Evolutionary conservation across 2,888 invertebrate species (phyloP), one percentile per base, ranked within the genome.

Genomic region (Epiblema foenella): DNA sequence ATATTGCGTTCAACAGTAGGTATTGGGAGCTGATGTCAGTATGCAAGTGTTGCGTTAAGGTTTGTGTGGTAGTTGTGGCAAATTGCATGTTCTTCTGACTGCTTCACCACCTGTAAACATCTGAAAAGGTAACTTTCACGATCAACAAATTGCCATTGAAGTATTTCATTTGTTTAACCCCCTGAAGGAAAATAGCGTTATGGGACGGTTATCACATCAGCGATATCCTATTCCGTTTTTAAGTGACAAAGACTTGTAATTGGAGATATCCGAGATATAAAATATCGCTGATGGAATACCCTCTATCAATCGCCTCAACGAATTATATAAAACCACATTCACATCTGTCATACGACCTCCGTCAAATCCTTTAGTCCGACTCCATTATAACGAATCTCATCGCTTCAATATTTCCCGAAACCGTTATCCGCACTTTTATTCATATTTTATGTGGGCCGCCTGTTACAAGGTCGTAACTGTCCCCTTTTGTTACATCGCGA

Each of bases 1-100:
- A 75, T 56, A 68, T 67, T 63, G 29, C 37, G 37, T 67, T 69
- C 57, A 70, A 71, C 49, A 33, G 64, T 68, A 33, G 72, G 65
- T 74, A 65, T 73, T 68, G 66, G 52, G n/a, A 73, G 81, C 84
- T 83, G 82, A 80, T 84, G 83, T 86, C 81, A 80, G 83, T 82
- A 84, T 87, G 79, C 79, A 82, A 82, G 78, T 81, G 58, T 73
- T 65, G 64, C 63, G 58, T 81, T 83, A 75, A 79, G 73, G 75
- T 82, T 75, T 75, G 77, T 76, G 63, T 77, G 63, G 74, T 74
- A 75, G 65, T 77, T 51, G 74, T 77, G 68, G 62, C 74, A 66
- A 62, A 18, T 58, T 39, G n/a, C 56, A 33, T 69, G 33, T 39
- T 37, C 17, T 57, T 46, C 8, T 29, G 64, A 20, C 52, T 15